Base-by-base conservation (phyloP, 2,797 vertebrate species). In the Cetoscarus ocellatus region DNA sequence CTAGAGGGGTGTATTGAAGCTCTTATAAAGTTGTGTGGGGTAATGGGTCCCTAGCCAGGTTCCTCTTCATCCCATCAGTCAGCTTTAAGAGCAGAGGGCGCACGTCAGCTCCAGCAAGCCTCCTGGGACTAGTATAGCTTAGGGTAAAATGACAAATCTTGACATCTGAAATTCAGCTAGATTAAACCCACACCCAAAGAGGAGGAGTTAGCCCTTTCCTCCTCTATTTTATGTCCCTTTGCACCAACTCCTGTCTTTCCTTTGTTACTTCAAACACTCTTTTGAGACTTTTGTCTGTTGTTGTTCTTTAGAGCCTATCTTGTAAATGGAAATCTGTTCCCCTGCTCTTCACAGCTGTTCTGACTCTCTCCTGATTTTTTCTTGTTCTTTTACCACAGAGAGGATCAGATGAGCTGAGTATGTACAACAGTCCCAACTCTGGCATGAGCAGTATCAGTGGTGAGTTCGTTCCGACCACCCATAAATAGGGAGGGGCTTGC, bases 331-430 rank as follows among this genome's bases (percentile, higher is more conserved):
- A 60, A 76, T 80, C 13, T 79, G 74, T 63, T 15, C 19, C 42
- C 72, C 43, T 48, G 80, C 86, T 67, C 71, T 73, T 75, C 57
- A 61, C 53, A 57, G n/a, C 73, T 49, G 50, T 61, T 53, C 65
- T 78, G 57, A 72, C 67, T 40, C 45, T 42, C 50, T 14, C 27
- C 7, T 36, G 49, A 19, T 49, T 67, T 18, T 67, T 48, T 5
- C 61, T 15, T 63, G 40, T 51, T 69, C 82, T 44, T 50, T 51
- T 65, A 56, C 86, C 8, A 5, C 93, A 99, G 97, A 97, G 97
- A 95, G 97, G 97, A 95, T 98, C 97, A 90, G 97, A 98, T 78
- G 97, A 99, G 94, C 94, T 99, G 93, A 96, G 95, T 96, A 95
- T 98, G 94, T 98, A 98, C 95, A 97, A 93, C 95, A 97, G 96